Conservation (phyloP, 2,797 vertebrate species). For the Epinephelus awoara region DNA sequence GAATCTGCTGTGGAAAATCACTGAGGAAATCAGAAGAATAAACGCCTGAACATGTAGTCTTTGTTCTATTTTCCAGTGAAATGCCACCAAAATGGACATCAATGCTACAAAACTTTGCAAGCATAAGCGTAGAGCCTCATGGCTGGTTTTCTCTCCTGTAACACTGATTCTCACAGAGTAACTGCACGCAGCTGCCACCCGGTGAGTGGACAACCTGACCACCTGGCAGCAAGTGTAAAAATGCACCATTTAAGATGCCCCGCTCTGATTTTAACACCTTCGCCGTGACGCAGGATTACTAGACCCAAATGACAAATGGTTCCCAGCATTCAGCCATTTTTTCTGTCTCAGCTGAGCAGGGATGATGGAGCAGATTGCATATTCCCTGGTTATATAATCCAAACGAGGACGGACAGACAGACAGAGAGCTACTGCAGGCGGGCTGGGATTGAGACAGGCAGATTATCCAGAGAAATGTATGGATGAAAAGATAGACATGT, state of each 20-base stretch:
- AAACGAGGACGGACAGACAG: constrained; percentile 35
- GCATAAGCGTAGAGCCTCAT: neutral
- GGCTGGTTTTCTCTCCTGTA: neutral
- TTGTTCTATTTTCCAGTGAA: neutral
- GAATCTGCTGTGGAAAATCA: constrained; percentile 75
- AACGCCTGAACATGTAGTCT: constrained; percentile 2
- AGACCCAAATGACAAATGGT: constrained; percentile 37
- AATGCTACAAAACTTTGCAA: neutral
- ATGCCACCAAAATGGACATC: neutral
- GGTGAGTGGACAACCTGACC: constrained; percentile 12
- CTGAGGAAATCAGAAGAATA: constrained; percentile 29
- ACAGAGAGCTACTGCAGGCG: constrained; percentile 11
- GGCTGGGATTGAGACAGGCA: constrained; percentile 27
- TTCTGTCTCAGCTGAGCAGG: constrained; percentile 42
- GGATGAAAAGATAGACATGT: neutral
- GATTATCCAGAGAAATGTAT: constrained; percentile 46
- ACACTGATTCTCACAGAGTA: neutral
- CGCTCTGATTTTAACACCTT: constrained; percentile 49
- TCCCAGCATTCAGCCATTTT: constrained; percentile 43
- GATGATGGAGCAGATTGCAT: constrained; percentile 66
- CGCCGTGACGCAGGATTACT: constrained; percentile 26
- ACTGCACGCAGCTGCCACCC: constrained; percentile 5
- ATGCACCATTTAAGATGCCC: constrained; percentile 26
- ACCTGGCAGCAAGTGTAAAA: constrained; percentile 32
- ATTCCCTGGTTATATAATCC: constrained; percentile 71